Percentiles rank a stretch among this genome's conserved stretches.
phyloP scores from a whole-genome alignment of 1,140 invertebrate species.

The Halictus rubicundus region DNA sequence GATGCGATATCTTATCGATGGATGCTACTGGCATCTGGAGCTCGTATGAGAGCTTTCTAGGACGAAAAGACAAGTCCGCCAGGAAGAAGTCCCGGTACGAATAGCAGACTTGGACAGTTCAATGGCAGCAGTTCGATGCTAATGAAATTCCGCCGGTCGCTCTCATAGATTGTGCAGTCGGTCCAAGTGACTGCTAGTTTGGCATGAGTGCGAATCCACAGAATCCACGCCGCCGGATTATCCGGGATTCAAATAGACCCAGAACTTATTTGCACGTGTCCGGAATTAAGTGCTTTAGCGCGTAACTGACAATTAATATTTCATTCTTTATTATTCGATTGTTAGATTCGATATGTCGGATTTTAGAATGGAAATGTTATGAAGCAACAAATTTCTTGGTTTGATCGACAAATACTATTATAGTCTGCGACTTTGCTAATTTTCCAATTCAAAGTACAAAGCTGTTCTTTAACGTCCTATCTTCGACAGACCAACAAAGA shows the following conservation, averaged over 20 bases:
- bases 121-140: slow-evolving; percentile 67
- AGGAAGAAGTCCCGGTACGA: slow-evolving; percentile 39
- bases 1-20: not conserved
- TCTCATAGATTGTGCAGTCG: slow-evolving; percentile 65
- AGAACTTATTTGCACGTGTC: slow-evolving; percentile 25
- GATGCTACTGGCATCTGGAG: not conserved
- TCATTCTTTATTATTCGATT: not conserved
- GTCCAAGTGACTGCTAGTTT: slow-evolving; percentile 60
- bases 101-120: slow-evolving; percentile 65
- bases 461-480: too few species aligned
- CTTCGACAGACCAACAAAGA: too few species aligned
- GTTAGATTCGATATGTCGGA: too few species aligned
- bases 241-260: slow-evolving; percentile 33
- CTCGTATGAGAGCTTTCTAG: slow-evolving; percentile 1
- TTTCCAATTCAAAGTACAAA: too few species aligned
- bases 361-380: too few species aligned
- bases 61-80: slow-evolving; percentile 15
- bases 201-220: slow-evolving; percentile 53
- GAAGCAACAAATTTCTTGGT: too few species aligned
- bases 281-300: slow-evolving; percentile 5
- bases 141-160: slow-evolving; percentile 72
- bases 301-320: not conserved
- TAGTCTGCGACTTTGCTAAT: too few species aligned
- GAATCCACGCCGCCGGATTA: slow-evolving; percentile 48
- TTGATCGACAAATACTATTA: too few species aligned